Evolutionary conservation across 2,888 invertebrate genomes (phyloP), one percentile per base, ranked within the genome.

Genomic region (Nysson spinosus): DNA sequence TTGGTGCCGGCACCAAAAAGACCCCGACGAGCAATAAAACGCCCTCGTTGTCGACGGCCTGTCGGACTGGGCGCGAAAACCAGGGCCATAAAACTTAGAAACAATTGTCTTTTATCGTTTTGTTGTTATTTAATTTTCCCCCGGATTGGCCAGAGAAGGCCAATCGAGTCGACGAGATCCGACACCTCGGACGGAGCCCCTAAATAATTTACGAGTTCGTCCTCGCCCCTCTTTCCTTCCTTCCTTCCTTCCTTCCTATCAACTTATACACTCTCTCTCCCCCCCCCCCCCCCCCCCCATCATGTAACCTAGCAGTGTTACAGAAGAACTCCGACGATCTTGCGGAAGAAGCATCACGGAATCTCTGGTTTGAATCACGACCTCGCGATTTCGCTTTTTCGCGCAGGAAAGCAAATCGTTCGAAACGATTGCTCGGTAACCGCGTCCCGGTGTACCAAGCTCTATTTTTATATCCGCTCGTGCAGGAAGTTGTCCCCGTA

Each of bases 101-200:
- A 87, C 87, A 87, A 87, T 87, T 86, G 87, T 85, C 87, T 84
- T 86, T 86, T 86, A 87, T 86, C 84, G 87, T 87, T 87, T 86
- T 87, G 85, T 86, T 87, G 85, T 85, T 87, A 87, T 87, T 87
- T 87, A 86, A 87, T 87, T 87, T 87, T 81, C 80, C 72, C 84
- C 80, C 73, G 70, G 71, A 71, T 67, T 64, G 74, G 69, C 44
- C 76, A 63, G 73, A 57, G 75, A 61, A 62, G 57, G 52, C 72
- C 71, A 68, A 72, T 67, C 72, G 67, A 50, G 71, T 66, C 71
- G 69, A 57, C 66, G 52, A 56, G 62, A 66, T 44, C 64, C 64
- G 77, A 73, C 80, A 75, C 77, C 76, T 70, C 58, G 55, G 68
- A 43, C 74, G 66, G 51, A 65, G 74, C 68, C 75, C 79, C 83